These are phyloP conservation scores for Holothuria leucospilota DNA, from an alignment of 53 echinoderm and acorn worm species.

Conservation along the genomic window DNA sequence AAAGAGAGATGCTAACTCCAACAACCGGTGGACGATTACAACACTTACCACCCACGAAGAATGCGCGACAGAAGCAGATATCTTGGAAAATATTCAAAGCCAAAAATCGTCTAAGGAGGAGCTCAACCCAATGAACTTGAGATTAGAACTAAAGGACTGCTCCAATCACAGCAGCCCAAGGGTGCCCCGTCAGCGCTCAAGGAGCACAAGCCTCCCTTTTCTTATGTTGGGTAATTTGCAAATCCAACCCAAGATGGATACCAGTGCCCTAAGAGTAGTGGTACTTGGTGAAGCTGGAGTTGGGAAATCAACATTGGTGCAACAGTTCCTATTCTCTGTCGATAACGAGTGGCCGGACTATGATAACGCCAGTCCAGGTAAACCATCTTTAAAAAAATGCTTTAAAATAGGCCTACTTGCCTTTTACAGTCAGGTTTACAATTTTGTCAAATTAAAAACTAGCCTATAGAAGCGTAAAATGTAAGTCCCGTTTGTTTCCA, in stretches of 20 bases:
- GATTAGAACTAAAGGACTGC: too few relatives aligned
- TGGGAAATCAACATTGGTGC: conserved; percentile 86
- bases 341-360: conserved; percentile 79
- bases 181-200: conserved; percentile 45
- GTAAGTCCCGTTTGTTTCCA: too few relatives aligned
- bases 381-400: conserved; percentile 9
- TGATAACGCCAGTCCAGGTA: conserved; percentile 87
- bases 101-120: not conserved
- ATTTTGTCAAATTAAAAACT: too few relatives aligned
- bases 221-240: conserved; percentile 78
- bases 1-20: not conserved
- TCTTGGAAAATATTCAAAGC: conserved; percentile 1
- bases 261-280: conserved; percentile 54
- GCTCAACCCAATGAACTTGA: not conserved
- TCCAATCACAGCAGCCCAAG: not conserved
- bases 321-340: conserved; percentile 79
- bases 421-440: too few relatives aligned
- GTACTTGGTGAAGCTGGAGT: conserved; percentile 87
- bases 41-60: conserved; percentile 14
- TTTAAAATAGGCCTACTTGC: too few relatives aligned
- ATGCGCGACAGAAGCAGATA: conserved; percentile 6
- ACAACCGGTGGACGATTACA: conserved; percentile 21
- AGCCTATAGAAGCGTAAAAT: too few relatives aligned
- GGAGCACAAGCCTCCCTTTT: conserved; percentile 90
- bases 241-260: conserved; percentile 54